Conservation (phyloP, 37 sponge, comb jelly and placozoan genomes). For the Petrosia ficiformis region DNA sequence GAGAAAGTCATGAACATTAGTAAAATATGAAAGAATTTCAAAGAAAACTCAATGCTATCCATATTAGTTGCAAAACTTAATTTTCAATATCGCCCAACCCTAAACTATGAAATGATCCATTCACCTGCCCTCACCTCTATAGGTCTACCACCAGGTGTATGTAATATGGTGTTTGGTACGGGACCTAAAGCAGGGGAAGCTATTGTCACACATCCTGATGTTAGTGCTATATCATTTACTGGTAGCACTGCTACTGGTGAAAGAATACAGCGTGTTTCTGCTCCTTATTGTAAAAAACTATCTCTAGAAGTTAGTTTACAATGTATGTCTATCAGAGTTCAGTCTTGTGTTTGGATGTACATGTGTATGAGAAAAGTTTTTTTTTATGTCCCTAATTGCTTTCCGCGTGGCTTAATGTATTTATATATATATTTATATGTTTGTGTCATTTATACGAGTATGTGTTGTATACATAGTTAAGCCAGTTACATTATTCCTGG, state of each 20-base stretch:
- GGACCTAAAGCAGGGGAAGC: constrained; percentile 82
- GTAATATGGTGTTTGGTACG: constrained; percentile 85
- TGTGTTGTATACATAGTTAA: no score
- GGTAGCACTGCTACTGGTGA: constrained; percentile 76
- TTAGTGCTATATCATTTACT: constrained; percentile 84
- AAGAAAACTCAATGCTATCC: no score
- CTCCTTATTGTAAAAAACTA: constrained; percentile 72
- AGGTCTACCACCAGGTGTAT: constrained; percentile 91
- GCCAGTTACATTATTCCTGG: not conserved
- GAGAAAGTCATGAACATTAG: no score
- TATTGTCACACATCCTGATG: constrained; percentile 73
- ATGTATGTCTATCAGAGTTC: no score
- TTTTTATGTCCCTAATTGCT: no score
- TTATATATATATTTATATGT: not conserved
- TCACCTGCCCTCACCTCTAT: no score
- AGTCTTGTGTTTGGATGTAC: constrained; percentile 10
- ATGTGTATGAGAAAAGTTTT: not conserved
- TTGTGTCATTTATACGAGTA: no score
- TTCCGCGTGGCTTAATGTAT: no score
- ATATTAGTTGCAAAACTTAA: no score
- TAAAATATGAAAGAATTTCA: no score
- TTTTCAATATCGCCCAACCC: no score
- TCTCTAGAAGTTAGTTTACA: constrained; percentile 69
- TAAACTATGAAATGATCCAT: no score
- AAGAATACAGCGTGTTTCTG: constrained; percentile 53